Evolutionary conservation across 1,140 invertebrate species (phyloP).

Genomic region (Brachionus manjavacas): DNA sequence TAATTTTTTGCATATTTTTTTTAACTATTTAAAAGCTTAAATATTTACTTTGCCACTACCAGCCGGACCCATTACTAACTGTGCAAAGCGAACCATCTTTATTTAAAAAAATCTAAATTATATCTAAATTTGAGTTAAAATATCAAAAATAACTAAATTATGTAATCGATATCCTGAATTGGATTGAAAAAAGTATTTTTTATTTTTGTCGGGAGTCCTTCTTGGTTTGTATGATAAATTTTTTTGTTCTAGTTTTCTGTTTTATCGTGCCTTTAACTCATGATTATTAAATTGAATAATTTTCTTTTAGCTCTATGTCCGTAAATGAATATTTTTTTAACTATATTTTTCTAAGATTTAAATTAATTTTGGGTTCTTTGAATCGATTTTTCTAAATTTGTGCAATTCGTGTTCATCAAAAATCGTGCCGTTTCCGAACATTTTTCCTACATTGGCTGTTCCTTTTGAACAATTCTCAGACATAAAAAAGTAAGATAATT

Average conservation of each 20-base stretch:
- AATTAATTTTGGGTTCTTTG: background rate
- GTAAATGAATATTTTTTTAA: background rate
- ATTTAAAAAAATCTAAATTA: background rate
- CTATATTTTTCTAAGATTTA: background rate
- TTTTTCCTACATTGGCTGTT: background rate
- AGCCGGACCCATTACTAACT: conserved; percentile 87
- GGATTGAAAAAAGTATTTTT: background rate
- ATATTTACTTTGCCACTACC: conserved; percentile 80
- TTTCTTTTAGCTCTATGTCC: background rate
- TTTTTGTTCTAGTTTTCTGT: background rate
- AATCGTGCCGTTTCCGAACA: background rate
- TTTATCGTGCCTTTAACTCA: background rate
- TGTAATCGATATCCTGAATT: background rate
- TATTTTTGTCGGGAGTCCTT: background rate
- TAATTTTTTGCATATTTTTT: conserved; percentile 51
- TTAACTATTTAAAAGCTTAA: background rate
- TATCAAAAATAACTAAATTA: background rate
- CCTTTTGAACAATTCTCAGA: background rate
- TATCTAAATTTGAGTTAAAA: background rate
- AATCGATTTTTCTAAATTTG: background rate
- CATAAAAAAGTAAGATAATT: background rate
- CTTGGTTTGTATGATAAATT: background rate
- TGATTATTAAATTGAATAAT: background rate
- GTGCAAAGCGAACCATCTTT: conserved; percentile 68
- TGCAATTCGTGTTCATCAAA: background rate